Conservation (phyloP, 2,888 invertebrate species). For the Tenthredo mesomela region DNA sequence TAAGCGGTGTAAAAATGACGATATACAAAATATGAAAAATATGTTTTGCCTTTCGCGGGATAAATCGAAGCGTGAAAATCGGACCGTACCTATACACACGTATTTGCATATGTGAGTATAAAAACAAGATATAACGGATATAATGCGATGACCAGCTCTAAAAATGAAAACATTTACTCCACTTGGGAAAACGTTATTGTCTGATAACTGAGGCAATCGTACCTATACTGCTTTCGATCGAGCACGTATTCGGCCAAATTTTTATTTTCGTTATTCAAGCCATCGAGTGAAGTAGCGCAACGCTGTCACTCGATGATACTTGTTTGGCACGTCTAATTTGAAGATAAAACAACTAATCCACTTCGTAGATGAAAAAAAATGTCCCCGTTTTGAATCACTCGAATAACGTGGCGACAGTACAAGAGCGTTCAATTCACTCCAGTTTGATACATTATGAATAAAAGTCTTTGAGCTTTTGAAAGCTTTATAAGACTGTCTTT, state of each 20-base stretch:
- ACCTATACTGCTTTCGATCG: not conserved
- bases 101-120: not conserved
- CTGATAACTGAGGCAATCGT: not conserved
- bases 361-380: not conserved
- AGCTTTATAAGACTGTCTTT: slow-evolving; percentile 52
- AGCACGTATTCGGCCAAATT: not conserved
- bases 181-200: not conserved
- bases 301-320: not conserved
- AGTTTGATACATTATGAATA: slow-evolving; percentile 34
- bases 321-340: not conserved
- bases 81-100: not conserved
- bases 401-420: not conserved
- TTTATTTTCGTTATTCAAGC: not conserved
- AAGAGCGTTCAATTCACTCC: slow-evolving; percentile 24
- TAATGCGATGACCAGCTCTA: not conserved
- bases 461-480: slow-evolving; percentile 51
- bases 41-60: slow-evolving; percentile 4
- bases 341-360: not conserved
- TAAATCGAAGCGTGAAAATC: slow-evolving; percentile 12
- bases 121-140: slow-evolving; percentile 10
- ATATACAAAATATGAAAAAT: slow-evolving; percentile 9
- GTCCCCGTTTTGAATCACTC: not conserved
- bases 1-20: slow-evolving; percentile 10
- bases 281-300: not conserved
- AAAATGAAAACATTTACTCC: slow-evolving; percentile 14